Percentiles rank a stretch among this genome's conserved stretches.
phyloP scores from a whole-genome alignment of 2,888 invertebrate genomes.

The Cantharis rustica region DNA sequence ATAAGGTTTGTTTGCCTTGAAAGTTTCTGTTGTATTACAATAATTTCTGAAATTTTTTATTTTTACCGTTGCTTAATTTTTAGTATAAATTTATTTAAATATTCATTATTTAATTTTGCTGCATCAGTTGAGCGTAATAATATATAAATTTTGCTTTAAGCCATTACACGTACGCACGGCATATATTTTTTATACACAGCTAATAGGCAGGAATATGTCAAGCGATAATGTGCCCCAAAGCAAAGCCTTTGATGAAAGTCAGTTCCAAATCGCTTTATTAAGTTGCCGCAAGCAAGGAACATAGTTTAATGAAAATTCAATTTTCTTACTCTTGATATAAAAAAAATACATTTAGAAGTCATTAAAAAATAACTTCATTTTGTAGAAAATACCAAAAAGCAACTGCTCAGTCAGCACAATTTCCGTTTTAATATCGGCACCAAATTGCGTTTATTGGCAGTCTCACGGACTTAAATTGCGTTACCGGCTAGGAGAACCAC shows the following conservation, averaged over 20 bases:
- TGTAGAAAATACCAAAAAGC: slow-evolving; percentile 4
- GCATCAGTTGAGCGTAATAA: not conserved
- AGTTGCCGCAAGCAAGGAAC: slow-evolving; percentile 10
- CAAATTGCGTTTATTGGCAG: slow-evolving; percentile 17
- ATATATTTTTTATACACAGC: not conserved
- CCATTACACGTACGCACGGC: not conserved
- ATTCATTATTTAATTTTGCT: not conserved
- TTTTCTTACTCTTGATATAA: not conserved
- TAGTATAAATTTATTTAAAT: not conserved
- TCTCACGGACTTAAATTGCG: slow-evolving; percentile 8
- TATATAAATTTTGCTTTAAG: not conserved
- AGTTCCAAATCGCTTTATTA: slow-evolving; percentile 8
- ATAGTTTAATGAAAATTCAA: slow-evolving; percentile 11
- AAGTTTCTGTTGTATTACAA: not conserved
- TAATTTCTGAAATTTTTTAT: not conserved
- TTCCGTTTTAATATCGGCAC: slow-evolving; percentile 11
- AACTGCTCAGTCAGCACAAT: slow-evolving; percentile 5
- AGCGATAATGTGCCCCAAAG: not conserved
- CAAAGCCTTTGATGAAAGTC: not conserved
- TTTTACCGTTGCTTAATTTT: not conserved
- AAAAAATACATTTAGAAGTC: slow-evolving; percentile 1
- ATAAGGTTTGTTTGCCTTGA: not conserved
- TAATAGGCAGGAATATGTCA: not conserved
- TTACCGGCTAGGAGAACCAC: slow-evolving; percentile 10
- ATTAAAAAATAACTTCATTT: slow-evolving; percentile 12